phyloP scores from a whole-genome alignment of 2,888 invertebrate genomes.

The Tenthredo livida region DNA sequence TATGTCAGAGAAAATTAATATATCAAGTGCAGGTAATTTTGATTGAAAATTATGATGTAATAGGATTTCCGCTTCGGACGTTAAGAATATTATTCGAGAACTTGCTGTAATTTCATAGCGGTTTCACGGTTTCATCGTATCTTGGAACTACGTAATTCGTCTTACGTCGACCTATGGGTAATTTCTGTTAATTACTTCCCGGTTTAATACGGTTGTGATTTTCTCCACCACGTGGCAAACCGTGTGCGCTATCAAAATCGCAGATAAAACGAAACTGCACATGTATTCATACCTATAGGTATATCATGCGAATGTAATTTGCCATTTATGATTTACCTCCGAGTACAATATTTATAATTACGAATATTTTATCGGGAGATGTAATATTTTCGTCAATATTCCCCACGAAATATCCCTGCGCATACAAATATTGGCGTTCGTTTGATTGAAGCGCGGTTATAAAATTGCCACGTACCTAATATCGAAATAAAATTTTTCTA shows the following conservation, averaged over 20 bases:
- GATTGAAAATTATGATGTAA: neutral
- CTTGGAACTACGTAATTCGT: neutral
- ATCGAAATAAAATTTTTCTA: neutral
- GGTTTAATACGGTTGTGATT: neutral
- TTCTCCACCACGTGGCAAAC: neutral
- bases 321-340: neutral
- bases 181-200: neutral
- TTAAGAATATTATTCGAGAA: neutral
- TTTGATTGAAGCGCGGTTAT: neutral
- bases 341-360: neutral
- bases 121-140: neutral
- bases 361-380: neutral
- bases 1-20: neutral
- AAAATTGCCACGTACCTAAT: neutral
- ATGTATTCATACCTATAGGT: too few relatives aligned
- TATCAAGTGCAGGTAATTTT: neutral
- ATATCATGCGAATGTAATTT: neutral
- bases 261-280: neutral
- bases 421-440: neutral
- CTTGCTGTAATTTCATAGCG: neutral
- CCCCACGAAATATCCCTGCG: neutral
- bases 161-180: slow-evolving; percentile 3
- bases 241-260: neutral
- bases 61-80: neutral
- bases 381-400: neutral